A percentile compares a stretch with the other conserved stretches of the same genome.
phyloP scores from a whole-genome alignment of 2,888 invertebrate species.

The Dryobotodes eremita region DNA sequence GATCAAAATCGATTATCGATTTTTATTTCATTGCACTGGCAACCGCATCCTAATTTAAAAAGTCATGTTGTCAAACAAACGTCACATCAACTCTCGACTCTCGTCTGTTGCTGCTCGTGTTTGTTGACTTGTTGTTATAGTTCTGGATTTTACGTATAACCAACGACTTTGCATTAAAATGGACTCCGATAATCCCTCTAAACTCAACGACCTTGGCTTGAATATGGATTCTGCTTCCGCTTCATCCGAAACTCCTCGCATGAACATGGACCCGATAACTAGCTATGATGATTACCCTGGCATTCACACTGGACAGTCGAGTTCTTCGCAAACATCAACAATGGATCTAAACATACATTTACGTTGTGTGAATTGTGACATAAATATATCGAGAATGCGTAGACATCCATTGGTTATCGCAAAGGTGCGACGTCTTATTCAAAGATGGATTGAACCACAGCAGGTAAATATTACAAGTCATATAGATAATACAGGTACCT shows the following conservation, averaged over 20 bases:
- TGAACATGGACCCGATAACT: not conserved
- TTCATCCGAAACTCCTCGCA: not conserved
- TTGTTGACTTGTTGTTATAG: no score
- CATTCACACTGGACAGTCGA: not conserved
- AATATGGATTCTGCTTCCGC: not conserved
- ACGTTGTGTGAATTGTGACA: constrained; percentile 1
- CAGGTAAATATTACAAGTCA: not conserved
- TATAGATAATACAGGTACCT: no score
- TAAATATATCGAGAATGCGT: constrained; percentile 1
- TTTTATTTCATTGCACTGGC: no score
- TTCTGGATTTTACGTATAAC: no score
- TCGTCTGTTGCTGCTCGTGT: no score
- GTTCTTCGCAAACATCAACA: constrained; percentile 1
- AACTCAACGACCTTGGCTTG: not conserved
- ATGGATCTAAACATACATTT: not conserved
- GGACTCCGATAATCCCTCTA: not conserved
- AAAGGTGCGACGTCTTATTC: not conserved
- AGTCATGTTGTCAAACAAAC: no score
- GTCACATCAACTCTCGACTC: no score
- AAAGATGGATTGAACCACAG: not conserved
- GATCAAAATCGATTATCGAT: no score
- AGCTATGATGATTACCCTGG: constrained; percentile 1
- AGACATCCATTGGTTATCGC: constrained; percentile 4
- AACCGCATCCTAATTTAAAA: no score
- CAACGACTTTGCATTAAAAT: no score